Percentiles rank a stretch among this genome's conserved stretches.
These are phyloP conservation scores for Liodrosophila aerea DNA, from an alignment of 2,888 invertebrate genomes.

Conservation along the genomic window DNA sequence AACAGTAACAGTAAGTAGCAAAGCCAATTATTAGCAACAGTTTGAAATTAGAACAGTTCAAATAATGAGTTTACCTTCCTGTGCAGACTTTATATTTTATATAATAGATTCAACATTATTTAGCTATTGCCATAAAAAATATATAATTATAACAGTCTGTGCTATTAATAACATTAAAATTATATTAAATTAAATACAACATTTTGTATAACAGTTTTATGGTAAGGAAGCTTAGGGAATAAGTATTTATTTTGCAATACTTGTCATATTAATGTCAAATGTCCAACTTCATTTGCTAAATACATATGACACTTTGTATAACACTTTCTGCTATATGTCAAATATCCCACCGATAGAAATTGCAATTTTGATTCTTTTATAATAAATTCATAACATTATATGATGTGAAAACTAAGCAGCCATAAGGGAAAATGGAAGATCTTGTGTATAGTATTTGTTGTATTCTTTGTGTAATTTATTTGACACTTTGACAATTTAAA, in stretches of 20 bases:
- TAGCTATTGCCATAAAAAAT: too few species aligned
- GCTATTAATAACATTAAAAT: slow-evolving; percentile 10
- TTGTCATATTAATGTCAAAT: too few species aligned
- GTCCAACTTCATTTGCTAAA: neutral
- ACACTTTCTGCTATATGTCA: too few species aligned
- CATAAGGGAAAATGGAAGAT: slow-evolving; percentile 37
- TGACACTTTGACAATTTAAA: slow-evolving; percentile 74
- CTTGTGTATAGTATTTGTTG: slow-evolving; percentile 42
- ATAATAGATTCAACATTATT: too few species aligned
- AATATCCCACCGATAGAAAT: neutral
- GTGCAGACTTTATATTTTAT: too few species aligned
- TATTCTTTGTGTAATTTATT: slow-evolving; percentile 67
- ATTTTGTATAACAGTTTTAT: neutral
- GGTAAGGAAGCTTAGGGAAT: too few species aligned
- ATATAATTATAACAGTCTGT: slow-evolving; percentile 7
- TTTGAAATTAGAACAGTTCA: too few species aligned
- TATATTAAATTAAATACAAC: too few species aligned
- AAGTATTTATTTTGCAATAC: too few species aligned
- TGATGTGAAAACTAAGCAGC: slow-evolving; percentile 18
- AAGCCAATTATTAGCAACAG: too few species aligned
- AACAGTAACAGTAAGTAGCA: too few species aligned
- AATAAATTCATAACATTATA: neutral
- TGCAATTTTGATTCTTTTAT: neutral
- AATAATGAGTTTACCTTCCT: too few species aligned
- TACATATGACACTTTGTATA: neutral